Evolutionary conservation across 2,888 invertebrate species (phyloP).

Genomic region (Folsomia manolachei): DNA sequence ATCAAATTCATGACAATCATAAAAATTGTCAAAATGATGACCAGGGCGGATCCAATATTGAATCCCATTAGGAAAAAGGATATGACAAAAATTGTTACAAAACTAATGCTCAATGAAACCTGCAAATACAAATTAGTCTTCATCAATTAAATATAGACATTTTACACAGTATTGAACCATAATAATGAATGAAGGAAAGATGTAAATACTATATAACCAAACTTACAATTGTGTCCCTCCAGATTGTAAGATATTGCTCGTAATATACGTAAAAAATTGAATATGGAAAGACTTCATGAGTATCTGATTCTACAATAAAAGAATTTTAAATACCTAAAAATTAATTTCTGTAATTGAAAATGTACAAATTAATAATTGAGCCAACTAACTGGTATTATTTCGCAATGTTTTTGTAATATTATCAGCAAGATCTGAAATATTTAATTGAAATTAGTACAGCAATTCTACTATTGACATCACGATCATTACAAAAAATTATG

Average conservation of each 20-base stretch:
- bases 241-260: conserved; percentile 89
- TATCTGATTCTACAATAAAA: conserved; percentile 11
- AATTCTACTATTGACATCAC: too few species aligned
- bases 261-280: conserved; percentile 49
- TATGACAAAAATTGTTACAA: conserved; percentile 87
- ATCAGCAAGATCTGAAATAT: conserved; percentile 67
- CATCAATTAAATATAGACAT: too few species aligned
- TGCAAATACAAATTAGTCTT: too few species aligned
- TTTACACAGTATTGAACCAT: too few species aligned
- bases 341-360: not conserved
- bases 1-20: conserved; percentile 80
- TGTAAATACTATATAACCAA: too few species aligned
- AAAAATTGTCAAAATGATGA: conserved; percentile 69
- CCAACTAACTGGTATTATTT: too few species aligned
- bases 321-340: not conserved
- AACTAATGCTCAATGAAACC: conserved; percentile 82
- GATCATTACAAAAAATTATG: too few species aligned
- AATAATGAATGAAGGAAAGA: too few species aligned
- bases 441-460: too few species aligned
- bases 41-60: conserved; percentile 72
- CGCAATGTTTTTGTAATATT: conserved; percentile 74
- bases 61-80: conserved; percentile 90
- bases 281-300: conserved; percentile 47
- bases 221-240: conserved; percentile 75
- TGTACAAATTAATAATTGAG: not conserved